phyloP scores from a whole-genome alignment of 2,888 invertebrate species.

The Neoaliturus tenellus region DNA sequence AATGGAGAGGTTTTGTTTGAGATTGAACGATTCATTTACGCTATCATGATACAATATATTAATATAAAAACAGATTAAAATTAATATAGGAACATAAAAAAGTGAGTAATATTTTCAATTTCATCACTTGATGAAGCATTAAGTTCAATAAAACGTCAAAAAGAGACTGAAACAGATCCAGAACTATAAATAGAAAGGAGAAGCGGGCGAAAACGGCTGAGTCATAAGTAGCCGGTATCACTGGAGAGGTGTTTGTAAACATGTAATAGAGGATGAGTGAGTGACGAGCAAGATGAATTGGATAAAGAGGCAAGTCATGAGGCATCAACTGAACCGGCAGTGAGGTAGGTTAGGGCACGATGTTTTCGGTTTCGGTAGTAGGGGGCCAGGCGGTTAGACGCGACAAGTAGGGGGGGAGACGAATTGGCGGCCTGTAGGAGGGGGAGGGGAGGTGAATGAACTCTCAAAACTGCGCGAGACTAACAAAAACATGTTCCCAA shows the following conservation, averaged over 20 bases:
- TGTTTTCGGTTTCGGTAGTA: constrained; percentile 51
- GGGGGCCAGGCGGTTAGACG: constrained; percentile 56
- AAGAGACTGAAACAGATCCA: too few species aligned
- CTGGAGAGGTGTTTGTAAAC: constrained; percentile 36
- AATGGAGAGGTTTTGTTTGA: too few species aligned
- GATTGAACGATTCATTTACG: too few species aligned
- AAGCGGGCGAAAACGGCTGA: neutral
- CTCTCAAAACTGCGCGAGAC: constrained; percentile 58
- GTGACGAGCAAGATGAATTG: constrained; percentile 1
- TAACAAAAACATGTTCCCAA: constrained; percentile 59
- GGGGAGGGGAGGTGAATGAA: constrained; percentile 60
- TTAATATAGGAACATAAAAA: too few species aligned
- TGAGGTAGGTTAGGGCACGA: constrained; percentile 35
- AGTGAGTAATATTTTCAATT: too few species aligned
- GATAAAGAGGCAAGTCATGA: constrained; percentile 43
- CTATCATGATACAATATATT: too few species aligned
- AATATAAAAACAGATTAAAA: too few species aligned
- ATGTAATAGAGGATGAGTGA: constrained; percentile 28
- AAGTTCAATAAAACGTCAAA: too few species aligned
- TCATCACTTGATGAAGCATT: too few species aligned
- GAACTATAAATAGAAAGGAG: neutral
- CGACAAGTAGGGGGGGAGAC: constrained; percentile 55
- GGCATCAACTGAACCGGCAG: neutral
- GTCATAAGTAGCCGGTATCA: constrained; percentile 12
- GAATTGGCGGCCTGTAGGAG: constrained; percentile 60